These are phyloP conservation scores for Cherax quadricarinatus DNA, from an alignment of 1,140 invertebrate species.

Conservation along the genomic window DNA sequence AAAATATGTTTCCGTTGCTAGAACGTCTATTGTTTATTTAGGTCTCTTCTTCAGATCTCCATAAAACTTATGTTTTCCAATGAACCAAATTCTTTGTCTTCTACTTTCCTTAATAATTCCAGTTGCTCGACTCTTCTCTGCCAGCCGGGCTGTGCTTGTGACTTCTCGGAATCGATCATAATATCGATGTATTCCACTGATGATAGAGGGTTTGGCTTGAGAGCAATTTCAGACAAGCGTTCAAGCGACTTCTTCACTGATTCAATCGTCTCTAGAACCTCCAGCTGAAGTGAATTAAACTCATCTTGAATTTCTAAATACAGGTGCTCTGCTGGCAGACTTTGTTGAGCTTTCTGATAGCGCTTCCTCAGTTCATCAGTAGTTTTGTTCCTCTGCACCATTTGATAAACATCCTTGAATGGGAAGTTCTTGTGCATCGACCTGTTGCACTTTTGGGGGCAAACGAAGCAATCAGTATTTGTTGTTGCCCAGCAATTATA, in stretches of 20 bases:
- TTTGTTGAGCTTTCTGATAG: not conserved
- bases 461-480: not conserved
- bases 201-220: conserved; percentile 27
- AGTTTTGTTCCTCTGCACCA: not conserved
- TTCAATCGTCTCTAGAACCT: conserved; percentile 21
- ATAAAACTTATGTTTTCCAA: not conserved
- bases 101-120: not conserved
- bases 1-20: no score
- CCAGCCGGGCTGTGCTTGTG: conserved; percentile 29
- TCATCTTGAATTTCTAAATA: not conserved
- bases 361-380: not conserved
- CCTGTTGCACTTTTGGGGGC: conserved; percentile 1
- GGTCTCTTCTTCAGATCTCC: no score
- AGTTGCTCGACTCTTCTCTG: conserved; percentile 13
- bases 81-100: not conserved
- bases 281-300: conserved; percentile 3
- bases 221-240: conserved; percentile 22
- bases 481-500: not conserved
- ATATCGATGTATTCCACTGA: conserved; percentile 20
- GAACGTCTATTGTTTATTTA: no score
- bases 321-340: not conserved
- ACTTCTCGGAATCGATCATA: conserved; percentile 14
- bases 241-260: not conserved
- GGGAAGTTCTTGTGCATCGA: conserved; percentile 21
- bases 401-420: not conserved